Evolutionary conservation across 2,113 vertebrate species (phyloP), one percentile per base, ranked within the genome.

Genomic region (Micromys minutus): DNA sequence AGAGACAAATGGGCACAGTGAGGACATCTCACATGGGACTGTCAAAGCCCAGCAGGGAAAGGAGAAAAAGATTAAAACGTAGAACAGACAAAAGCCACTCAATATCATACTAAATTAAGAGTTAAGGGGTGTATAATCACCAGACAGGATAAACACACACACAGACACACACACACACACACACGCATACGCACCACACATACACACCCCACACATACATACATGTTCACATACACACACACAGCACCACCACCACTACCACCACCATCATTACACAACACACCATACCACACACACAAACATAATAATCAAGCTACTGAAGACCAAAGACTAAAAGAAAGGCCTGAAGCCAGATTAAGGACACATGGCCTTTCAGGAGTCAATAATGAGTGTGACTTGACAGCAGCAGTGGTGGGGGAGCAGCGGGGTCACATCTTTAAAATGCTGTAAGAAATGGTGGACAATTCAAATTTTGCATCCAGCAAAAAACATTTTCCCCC

Each of bases 281-380:
- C 34, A 71, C 19, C 45, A 29, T 45, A 83, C 31, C 61, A 29
- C 12, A 7, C 45, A 12, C 45, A 52, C 45, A 69, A 15, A 47
- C 31, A 26, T 31, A 15, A 45, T 16, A 65, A 16, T 89, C 26
- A 63, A 45, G 39, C 45, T 71, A 59, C 5, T 87, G 45, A 91
- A 87, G 89, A 91, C 31, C 34, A 39, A 75, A 87, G 29, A 59
- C n/a, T 77, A 45, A 57, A 29, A 86, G 63, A 86, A 94, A 95
- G 76, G 75, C 10, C 36, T 17, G 71, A 79, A 91, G 63, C 31
- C 57, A 75, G 65, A 85, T 75, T 57, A 72, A 42, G 36, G 31
- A 39, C 36, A 88, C 29, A 67, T 39, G 34, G 42, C 47, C 76
- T 94, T 87, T 34, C 84, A 85, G 90, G 50, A 52, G 85, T 52